Conservation (phyloP, 2,113 vertebrate species). For the Hyperoodon ampullatus region DNA sequence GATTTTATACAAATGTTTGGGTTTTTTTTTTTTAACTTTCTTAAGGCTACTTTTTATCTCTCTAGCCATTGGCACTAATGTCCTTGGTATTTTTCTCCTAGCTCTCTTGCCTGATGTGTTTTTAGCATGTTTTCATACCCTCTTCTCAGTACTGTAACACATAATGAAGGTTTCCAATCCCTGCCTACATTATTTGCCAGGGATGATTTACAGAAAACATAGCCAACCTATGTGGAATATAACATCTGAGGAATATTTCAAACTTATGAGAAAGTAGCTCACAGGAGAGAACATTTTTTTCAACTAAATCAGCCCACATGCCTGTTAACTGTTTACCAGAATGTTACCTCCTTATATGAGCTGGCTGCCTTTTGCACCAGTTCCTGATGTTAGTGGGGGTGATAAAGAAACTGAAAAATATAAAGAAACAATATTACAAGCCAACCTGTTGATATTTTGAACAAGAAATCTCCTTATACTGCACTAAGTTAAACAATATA, state of each 20-base stretch:
- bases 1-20: neutral
- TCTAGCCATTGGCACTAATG: neutral
- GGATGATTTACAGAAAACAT: neutral
- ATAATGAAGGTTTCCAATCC: neutral
- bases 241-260: neutral
- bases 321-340: neutral
- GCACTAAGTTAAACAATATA: slow-evolving; percentile 52
- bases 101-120: neutral
- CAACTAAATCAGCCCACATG: neutral
- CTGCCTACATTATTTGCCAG: neutral
- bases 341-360: neutral
- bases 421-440: slow-evolving; percentile 57
- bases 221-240: neutral
- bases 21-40: neutral
- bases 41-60: neutral
- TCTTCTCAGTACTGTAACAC: neutral
- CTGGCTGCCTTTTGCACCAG: neutral
- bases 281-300: neutral
- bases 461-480: slow-evolving; percentile 32
- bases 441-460: slow-evolving; percentile 85
- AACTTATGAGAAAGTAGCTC: neutral
- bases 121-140: neutral
- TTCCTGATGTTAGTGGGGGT: neutral
- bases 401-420: slow-evolving; percentile 31
- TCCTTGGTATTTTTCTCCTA: neutral